Evolutionary conservation across 2,888 invertebrate genomes (phyloP), one percentile per base, ranked within the genome.

Genomic region (Mactromeris polynyma): DNA sequence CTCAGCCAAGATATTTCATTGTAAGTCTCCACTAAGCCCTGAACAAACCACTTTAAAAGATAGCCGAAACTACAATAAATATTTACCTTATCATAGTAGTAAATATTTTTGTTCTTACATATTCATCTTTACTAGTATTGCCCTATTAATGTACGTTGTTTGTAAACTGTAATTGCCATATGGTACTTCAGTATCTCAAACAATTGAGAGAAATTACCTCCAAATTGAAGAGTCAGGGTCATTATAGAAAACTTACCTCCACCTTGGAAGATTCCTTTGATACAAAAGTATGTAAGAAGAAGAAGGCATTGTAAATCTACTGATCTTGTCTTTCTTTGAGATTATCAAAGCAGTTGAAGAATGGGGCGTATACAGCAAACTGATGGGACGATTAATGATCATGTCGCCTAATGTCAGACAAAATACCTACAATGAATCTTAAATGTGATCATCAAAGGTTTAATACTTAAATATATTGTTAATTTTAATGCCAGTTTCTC

Each of bases 81-180:
- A 89, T 89, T 89, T 86, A 73, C 58, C 51, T 78, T 83, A 83
- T 80, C 85, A 86, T 83, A 80, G 83, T 69, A 80, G 83, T 69
- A 86, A 89, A 86, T 73, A 89, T 58, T 89, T 86, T 86, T 78
- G 85, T 88, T 82, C 79, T 78, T 77, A 69, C 77, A 81, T 77
- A 64, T 77, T 64, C 64, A 82, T 83, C 73, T 83, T 21, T 31
- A 46, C 51, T 83, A 73, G 31, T 46, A 83, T 73, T 19, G 58
- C n/a, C 38, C 46, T 73, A 73, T 51, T 40, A 83, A 36, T 73
- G 40, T 40, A 73, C 31, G 40, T 83, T 31, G 77, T 83, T 83
- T 73, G 83, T 83, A 83, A 83, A 83, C 83, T 73, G 58, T 83
- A 83, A 83, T 83, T 83, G 77, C 46, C 51, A 31, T n/a, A 64